Base-by-base conservation (phyloP, 2,797 vertebrate genomes). In the Periophthalmus magnuspinnatus region DNA sequence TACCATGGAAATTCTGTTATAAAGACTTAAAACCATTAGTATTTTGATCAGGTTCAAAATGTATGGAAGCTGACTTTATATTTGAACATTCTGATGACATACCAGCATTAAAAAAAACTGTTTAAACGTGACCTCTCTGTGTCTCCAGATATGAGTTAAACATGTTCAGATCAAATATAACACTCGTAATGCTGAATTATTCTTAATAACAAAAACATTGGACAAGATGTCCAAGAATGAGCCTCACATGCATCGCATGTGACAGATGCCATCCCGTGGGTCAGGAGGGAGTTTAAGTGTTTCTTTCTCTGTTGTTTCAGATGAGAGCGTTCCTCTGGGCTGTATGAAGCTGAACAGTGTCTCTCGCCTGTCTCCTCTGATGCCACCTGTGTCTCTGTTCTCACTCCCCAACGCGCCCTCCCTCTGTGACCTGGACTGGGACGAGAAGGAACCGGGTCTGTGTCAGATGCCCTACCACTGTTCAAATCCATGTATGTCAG, bases 311-410 rank as follows among this genome's bases (percentile, higher is more conserved):
- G 21, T 57, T 84, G 59, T 84, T 50, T 33, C 86, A 99, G 97
- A 94, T 85, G 92, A 94, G 64, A 91, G 91, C 6, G 93, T 98
- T 79, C 95, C 96, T 6, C 77, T 99, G 81, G 98, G 98, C 59
- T 96, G 91, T 80, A 97, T 99, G 96, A 84, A 93, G 72, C 93
- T 98, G 47, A 97, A 97, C 78, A 94, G 94, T 38, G 76, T 99
- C 78, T 89, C 94, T 0, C 94, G 93, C 65, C 91, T 99, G 14
- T 93, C 86, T 60, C 94, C 93, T 0, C 94, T 98, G 45, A 90
- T 92, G 28, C 93, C 93, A 8, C 93, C 95, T 1, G 89, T 94
- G n/a, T 92, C 95, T 0, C 58, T 95, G 59, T 97, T 96, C 73
- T 75, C 93, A 34, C 93, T 98, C 48, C 97, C 96, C 45, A 97